Evolutionary conservation across 2,797 vertebrate species (phyloP), one percentile per base, ranked within the genome.

Genomic region (Petrocephalus schoutedeni): DNA sequence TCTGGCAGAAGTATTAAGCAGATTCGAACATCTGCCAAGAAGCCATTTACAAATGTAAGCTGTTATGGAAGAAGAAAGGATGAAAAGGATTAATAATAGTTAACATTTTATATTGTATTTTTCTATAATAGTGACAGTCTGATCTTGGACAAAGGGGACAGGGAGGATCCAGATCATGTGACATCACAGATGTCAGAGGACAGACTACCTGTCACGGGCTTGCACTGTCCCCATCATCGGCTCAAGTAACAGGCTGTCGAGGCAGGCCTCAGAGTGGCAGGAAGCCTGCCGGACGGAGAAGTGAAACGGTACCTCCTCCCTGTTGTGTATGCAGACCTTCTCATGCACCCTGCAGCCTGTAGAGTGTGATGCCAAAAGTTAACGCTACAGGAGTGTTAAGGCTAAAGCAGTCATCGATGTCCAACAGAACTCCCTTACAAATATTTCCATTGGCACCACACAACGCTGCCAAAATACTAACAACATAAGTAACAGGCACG

Each of bases 261-360:
- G 91, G 87, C 95, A 95, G 7, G 95, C 95, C 51, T 97, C 95
- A 2, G 95, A 95, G 74, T 95, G 93, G 5, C 97, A 93, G 1
- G 98, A 98, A 16, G 91, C 88, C 53, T 96, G 93, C 71, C 94
- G 90, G 87, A 97, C 93, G 56, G 95, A 92, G 90, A 98, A 98
- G 23, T 74, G 61, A 89, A 97, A 95, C 0, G 93, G 85, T 19
- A 95, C 92, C 0, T 96, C 92, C 89, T 99, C 97, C 16, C 88
- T 91, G 88, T 97, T 99, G 90, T 97, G 94, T 87, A 99, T 86
- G 71, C 92, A 57, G 9, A 97, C 89, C 0, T 90, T 93, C 87
- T 95, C 93, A 8, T 93, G 91, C 49, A 89, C 93, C 91, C 93
- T 92, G 0, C 91, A 93, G 16, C 97, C 98, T 98, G 92, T 12